Evolutionary conservation across 2,113 vertebrate species (phyloP).

Genomic region (Gnathonemus longibarbis): DNA sequence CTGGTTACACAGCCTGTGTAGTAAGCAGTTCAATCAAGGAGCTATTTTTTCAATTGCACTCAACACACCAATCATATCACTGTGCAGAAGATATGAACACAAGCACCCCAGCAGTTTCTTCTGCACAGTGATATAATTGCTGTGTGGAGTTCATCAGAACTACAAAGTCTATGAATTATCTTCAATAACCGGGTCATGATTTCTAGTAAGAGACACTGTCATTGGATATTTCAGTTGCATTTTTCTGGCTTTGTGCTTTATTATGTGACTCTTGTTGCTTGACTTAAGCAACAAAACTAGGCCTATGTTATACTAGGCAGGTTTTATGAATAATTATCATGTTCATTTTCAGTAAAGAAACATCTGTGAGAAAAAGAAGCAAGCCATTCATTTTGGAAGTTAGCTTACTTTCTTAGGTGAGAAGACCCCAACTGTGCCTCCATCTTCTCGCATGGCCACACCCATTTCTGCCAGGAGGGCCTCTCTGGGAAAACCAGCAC

Average conservation of each 20-base stretch:
- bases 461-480: conserved; percentile 96
- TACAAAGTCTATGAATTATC: too few species aligned
- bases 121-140: too few species aligned
- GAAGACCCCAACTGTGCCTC: conserved; percentile 92
- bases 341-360: neutral
- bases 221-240: too few species aligned
- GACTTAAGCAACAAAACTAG: neutral
- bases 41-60: too few species aligned
- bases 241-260: neutral
- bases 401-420: conserved; percentile 89
- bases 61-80: too few species aligned
- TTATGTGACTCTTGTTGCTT: neutral
- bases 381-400: neutral
- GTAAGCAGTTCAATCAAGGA: too few species aligned
- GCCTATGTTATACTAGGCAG: neutral
- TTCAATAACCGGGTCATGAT: too few species aligned
- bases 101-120: too few species aligned
- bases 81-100: too few species aligned
- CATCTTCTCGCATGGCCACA: conserved; percentile 94
- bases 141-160: too few species aligned
- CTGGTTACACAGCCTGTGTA: too few species aligned
- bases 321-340: neutral
- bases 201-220: too few species aligned
- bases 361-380: neutral
- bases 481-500: conserved; percentile 65